Base-by-base conservation (phyloP, 2,113 vertebrate genomes). In the Pterocles orientalis region DNA sequence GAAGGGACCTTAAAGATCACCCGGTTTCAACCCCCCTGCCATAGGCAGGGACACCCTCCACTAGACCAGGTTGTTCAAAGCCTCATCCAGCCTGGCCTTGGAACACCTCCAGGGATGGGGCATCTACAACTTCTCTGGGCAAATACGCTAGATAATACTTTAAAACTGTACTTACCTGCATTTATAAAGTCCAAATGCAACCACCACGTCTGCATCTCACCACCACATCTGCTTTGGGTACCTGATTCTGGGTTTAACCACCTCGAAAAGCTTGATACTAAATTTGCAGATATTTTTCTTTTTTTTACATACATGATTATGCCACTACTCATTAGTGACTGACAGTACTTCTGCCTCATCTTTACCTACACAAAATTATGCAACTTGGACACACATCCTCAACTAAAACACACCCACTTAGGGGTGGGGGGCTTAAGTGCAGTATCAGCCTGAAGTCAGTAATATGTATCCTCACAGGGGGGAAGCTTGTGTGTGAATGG, bases 401-500 rank as follows among this genome's bases (percentile, higher is more conserved):
- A 57, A 11, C 16, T 8, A 23, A 68, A 54, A 4, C 57, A 50
- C 7, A 20, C 6, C 3, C 4, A 0, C 14, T n/a, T 34, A 13
- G 14, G n/a, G 8, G 3, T 0, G 1, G 7, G 3, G 5, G 5
- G 6, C 25, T 88, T 34, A 50, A 56, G 56, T 3, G 15, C 12
- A 20, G 28, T 11, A 5, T 7, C 21, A 18, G 16, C 18, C 34
- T 51, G 48, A 75, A 26, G 43, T 45, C 43, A 39, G 47, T 8
- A 18, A 4, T 16, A 5, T 0, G 6, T 18, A 6, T 4, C 12
- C 14, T 8, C 23, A 18, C 34, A 48, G 19, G 2, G 4, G 8
- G 7, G 3, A 33, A 43, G 9, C 12, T 47, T 1, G 0, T 19
- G 17, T 31, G 31, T 0, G 0, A 45, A 31, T 7, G 20, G 19